Evolutionary conservation across 2,888 invertebrate genomes (phyloP).

Genomic region (Fabriciana adippe): DNA sequence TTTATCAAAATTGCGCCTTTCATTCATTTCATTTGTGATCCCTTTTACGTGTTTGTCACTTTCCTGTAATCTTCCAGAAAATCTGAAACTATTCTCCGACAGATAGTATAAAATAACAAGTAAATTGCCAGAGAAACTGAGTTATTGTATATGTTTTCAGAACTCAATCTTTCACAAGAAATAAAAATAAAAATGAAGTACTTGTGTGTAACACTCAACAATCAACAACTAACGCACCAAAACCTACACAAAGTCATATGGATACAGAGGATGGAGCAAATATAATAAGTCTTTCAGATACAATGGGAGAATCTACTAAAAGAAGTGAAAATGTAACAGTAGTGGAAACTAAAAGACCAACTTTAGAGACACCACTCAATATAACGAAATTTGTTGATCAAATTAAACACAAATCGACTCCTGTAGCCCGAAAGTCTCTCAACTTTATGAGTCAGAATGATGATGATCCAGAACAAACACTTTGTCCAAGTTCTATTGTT

Average conservation of each 20-base stretch:
- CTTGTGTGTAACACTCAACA: conserved; percentile 38
- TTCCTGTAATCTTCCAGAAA: no score
- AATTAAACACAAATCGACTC: conserved; percentile 70
- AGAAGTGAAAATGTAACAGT: conserved; percentile 51
- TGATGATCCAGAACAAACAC: conserved; percentile 57
- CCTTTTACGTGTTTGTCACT: no score
- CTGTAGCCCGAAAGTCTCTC: conserved; percentile 68
- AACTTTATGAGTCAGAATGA: conserved; percentile 56
- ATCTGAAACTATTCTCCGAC: no score
- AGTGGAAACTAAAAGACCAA: conserved; percentile 47
- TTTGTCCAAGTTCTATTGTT: conserved; percentile 54
- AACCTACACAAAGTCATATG: background rate
- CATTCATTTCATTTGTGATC: no score
- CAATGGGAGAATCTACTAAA: conserved; percentile 47
- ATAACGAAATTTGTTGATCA: conserved; percentile 67
- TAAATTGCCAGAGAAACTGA: no score
- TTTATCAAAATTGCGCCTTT: no score
- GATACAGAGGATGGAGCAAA: conserved; percentile 43
- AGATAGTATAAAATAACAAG: no score
- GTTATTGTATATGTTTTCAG: conserved; percentile 47
- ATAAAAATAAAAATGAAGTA: conserved; percentile 48
- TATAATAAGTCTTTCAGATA: conserved; percentile 57
- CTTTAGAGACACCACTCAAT: conserved; percentile 62
- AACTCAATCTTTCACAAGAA: conserved; percentile 53
- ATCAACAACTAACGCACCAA: conserved; percentile 27